Percentiles rank a stretch among this genome's conserved stretches.
These are phyloP conservation scores for Crenichthys baileyi DNA, from an alignment of 2,797 vertebrate species.

Conservation along the genomic window DNA sequence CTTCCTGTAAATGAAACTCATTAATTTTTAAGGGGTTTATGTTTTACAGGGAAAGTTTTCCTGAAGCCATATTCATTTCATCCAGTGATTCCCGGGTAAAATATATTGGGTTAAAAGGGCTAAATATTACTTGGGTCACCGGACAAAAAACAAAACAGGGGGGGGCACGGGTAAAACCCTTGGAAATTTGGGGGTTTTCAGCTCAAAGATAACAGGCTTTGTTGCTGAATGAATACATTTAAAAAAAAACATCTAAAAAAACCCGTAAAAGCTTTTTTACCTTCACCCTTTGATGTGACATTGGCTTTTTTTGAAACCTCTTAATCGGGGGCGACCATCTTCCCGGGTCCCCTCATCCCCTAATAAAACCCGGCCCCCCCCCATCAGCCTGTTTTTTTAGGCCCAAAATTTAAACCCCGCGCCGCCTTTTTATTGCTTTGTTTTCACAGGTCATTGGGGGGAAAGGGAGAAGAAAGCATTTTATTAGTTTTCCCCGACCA, in stretches of 20 bases:
- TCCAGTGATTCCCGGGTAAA: constrained; percentile 56
- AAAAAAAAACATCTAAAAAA: constrained; percentile 5
- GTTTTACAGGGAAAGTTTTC: constrained; percentile 34
- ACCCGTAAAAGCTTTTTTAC: constrained; percentile 25
- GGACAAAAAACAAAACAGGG: no score
- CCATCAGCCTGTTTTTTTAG: no score
- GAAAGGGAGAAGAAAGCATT: constrained; percentile 74
- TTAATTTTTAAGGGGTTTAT: constrained; percentile 9
- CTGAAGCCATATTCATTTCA: constrained; percentile 34
- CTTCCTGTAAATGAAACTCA: constrained; percentile 26
- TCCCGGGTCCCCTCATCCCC: no score
- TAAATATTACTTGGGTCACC: constrained; percentile 53
- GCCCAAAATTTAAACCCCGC: no score
- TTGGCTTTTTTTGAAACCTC: constrained; percentile 29
- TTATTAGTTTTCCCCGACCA: constrained; percentile 81
- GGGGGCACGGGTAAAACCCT: no score
- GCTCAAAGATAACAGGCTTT: constrained; percentile 23
- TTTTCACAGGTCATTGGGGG: constrained; percentile 81
- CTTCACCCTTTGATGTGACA: constrained; percentile 46
- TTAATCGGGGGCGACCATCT: constrained; percentile 51
- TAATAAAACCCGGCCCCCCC: no score
- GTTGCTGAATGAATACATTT: constrained; percentile 2
- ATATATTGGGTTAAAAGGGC: constrained; percentile 34
- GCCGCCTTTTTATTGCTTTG: constrained; percentile 75
- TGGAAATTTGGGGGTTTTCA: no score